phyloP scores from a whole-genome alignment of 2,113 vertebrate species.

The Colossoma macropomum region DNA sequence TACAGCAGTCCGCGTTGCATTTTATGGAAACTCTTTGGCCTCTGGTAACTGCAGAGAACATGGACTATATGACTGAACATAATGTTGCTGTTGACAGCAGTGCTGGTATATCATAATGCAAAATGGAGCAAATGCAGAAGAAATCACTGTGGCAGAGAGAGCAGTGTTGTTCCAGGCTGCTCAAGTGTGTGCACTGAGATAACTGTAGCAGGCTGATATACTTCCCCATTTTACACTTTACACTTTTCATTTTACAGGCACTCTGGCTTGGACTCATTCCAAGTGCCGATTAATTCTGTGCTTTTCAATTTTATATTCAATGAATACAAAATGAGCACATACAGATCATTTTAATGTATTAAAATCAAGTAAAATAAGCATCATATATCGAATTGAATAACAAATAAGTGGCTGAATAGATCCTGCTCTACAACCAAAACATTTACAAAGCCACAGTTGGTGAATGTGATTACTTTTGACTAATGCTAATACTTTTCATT shows the following conservation, averaged over 20 bases:
- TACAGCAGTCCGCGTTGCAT: neutral
- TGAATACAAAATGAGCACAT: conserved; percentile 3
- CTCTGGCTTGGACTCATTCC: neutral
- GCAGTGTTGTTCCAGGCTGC: neutral
- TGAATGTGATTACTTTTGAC: neutral
- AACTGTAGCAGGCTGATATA: neutral
- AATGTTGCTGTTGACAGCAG: neutral
- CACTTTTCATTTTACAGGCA: neutral
- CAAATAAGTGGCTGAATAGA: neutral
- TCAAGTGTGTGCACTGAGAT: neutral
- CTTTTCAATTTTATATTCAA: neutral
- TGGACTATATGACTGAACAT: neutral
- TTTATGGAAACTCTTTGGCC: neutral
- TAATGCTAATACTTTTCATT: neutral
- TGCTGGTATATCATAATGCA: neutral
- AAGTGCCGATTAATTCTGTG: neutral
- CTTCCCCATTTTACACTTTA: neutral
- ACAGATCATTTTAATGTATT: neutral
- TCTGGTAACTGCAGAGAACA: neutral
- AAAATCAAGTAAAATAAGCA: neutral
- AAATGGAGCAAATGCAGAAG: neutral
- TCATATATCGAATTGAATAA: neutral
- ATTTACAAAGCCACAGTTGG: neutral
- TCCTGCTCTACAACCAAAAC: neutral
- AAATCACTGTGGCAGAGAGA: conserved; percentile 1